Base-by-base conservation (phyloP, 37 sponge, comb jelly and placozoan species). In the Halisarca cf. caerulea region DNA sequence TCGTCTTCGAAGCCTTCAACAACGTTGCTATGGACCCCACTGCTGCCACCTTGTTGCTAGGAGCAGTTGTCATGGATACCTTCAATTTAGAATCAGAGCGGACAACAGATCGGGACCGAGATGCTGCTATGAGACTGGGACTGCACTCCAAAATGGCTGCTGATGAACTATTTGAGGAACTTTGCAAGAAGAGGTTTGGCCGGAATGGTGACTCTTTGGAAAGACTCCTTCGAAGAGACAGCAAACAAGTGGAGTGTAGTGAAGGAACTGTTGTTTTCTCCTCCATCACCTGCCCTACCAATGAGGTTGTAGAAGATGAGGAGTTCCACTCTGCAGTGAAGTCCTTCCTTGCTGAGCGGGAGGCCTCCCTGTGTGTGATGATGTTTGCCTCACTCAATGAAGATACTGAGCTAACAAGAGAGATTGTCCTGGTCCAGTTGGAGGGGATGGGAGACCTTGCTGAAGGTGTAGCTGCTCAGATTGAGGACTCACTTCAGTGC, bases 21-120 rank as follows among this genome's bases (percentile, higher is more conserved):
- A 35, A 9, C 15, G 71, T 2, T 8, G 70, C 69, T 27, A 35
- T 88, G 7, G 39, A 59, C 3, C 59, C 60, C 14, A 23, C 58
- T 0, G 60, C 87, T 25, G 89, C 86, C 14, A 82, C 79, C 15
- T 82, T 92, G 5, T 82, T 95, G 23, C 78, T 95, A 39, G 68
- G 86, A 0, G 88, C 87, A 51, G 92, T 95, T 59, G 36, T 95
- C 20, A 17, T 92, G 41, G 95, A 95, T 64, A 95, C 95, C 2
- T 80, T 59, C 2, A 84, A 89, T 36, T 82, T 95, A 57, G 35
- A 81, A 23, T 44, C 81, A 25, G 66, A 81, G 35, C 44, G 77
- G 45, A 40, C 80, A 9, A 92, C 92, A 3, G 84, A 81, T 28
- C 86, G 74, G 58, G 95, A 95, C 54, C 25, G 55, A 15, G 61